These are phyloP conservation scores for Toxonevra muliebris DNA, from an alignment of 2,888 invertebrate species.

Conservation along the genomic window DNA sequence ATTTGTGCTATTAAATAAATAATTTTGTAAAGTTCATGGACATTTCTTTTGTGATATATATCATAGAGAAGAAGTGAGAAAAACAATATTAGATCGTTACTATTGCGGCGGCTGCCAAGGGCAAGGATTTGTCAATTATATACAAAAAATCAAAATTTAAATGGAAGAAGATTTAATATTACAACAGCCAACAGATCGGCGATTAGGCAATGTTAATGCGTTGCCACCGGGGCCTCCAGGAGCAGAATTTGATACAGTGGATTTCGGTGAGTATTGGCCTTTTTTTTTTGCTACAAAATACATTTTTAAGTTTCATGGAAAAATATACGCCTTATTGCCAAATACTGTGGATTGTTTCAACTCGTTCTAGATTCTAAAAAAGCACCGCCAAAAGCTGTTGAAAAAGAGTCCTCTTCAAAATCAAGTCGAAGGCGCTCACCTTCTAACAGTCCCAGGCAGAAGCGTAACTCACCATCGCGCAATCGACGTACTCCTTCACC, in stretches of 20 bases:
- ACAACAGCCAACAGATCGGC: conserved; percentile 55
- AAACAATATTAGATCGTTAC: too few relatives aligned
- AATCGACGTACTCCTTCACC: conserved; percentile 57
- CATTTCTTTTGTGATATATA: too few relatives aligned
- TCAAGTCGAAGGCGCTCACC: conserved; percentile 51
- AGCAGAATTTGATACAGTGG: conserved; percentile 52
- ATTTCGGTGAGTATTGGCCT: conserved; percentile 42
- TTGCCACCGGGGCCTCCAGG: conserved; percentile 60
- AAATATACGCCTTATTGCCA: not conserved
- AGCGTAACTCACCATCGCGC: conserved; percentile 48
- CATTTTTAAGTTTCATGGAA: not conserved
- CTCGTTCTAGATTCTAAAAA: conserved; percentile 32
- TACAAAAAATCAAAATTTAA: conserved; percentile 1
- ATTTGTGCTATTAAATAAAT: too few relatives aligned
- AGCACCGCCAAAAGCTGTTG: conserved; percentile 31
- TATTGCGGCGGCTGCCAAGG: too few relatives aligned
- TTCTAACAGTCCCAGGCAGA: conserved; percentile 48
- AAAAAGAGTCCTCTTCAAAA: conserved; percentile 37
- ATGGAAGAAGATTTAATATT: conserved; percentile 60
- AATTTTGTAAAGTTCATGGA: too few relatives aligned
- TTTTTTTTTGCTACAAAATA: not conserved
- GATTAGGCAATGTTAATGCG: conserved; percentile 51
- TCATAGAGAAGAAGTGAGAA: too few relatives aligned
- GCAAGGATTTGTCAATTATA: too few relatives aligned
- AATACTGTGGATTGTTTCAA: not conserved